Evolutionary conservation across 2,888 invertebrate genomes (phyloP).

Genomic region (Sinodicranocentrus sp.): DNA sequence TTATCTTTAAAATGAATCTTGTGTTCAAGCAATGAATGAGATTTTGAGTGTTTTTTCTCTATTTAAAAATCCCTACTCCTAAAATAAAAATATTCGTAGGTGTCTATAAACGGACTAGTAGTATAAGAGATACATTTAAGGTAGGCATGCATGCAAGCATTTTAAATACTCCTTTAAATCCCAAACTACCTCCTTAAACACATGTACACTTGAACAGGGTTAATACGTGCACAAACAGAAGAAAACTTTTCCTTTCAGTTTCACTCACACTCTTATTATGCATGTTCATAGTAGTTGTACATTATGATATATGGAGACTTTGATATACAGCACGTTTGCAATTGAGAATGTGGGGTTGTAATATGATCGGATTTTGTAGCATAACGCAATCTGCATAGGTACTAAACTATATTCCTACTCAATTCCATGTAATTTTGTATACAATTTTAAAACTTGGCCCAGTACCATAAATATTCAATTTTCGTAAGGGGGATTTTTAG

Average conservation of each 20-base stretch:
- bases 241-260: conserved; percentile 55
- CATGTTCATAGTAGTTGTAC: not conserved
- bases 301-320: not conserved
- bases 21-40: conserved; percentile 7
- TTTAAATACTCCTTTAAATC: not conserved
- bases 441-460: conserved; percentile 42
- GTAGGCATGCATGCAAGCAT: not conserved
- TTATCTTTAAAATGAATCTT: conserved; percentile 11
- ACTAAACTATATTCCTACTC: not conserved
- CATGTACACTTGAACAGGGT: not conserved
- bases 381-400: conserved; percentile 11
- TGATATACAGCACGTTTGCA: too few species aligned
- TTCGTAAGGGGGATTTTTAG: conserved; percentile 12
- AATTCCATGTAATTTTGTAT: not conserved
- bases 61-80: too few species aligned
- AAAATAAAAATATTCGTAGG: too few species aligned
- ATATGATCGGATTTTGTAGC: not conserved
- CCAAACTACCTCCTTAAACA: conserved; percentile 6
- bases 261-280: conserved; percentile 13
- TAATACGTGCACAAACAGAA: not conserved
- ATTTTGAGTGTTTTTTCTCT: too few species aligned
- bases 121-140: not conserved
- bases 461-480: conserved; percentile 26
- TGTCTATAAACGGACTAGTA: not conserved
- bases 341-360: too few species aligned